Conservation (phyloP, 1,140 invertebrate species). For the Condylostylus longicornis region DNA sequence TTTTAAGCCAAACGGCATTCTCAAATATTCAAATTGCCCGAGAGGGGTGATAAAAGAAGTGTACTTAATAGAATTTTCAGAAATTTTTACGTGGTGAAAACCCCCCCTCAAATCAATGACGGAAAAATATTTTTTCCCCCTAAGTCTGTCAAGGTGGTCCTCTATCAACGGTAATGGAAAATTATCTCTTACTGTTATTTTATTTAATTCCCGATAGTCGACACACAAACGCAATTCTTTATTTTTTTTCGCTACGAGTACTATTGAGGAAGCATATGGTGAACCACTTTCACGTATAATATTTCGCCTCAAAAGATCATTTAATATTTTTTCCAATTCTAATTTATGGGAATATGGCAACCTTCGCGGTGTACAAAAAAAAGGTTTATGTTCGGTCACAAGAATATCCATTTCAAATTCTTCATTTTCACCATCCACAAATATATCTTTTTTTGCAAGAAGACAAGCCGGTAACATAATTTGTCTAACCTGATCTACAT, state of each 20-base stretch:
- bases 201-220: constrained; percentile 23
- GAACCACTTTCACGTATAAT: constrained; percentile 15
- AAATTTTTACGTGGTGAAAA: constrained; percentile 16
- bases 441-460: too few species aligned
- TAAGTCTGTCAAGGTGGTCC: constrained; percentile 20
- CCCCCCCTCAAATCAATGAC: constrained; percentile 14
- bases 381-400: constrained; percentile 3
- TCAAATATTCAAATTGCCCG: constrained; percentile 24
- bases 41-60: constrained; percentile 22
- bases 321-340: constrained; percentile 5
- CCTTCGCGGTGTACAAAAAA: constrained; percentile 4
- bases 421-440: too few species aligned
- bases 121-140: constrained; percentile 13
- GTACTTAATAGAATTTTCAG: constrained; percentile 15
- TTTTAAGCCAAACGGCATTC: constrained; percentile 18
- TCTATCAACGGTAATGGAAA: constrained; percentile 33
- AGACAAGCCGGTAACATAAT: too few species aligned
- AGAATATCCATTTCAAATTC: constrained; percentile 9
- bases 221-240: constrained; percentile 14
- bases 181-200: constrained; percentile 6
- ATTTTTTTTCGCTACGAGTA: constrained; percentile 20
- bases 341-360: constrained; percentile 1
- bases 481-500: too few species aligned
- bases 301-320: constrained; percentile 8
- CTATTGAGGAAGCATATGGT: constrained; percentile 12